Conservation (phyloP, 2,888 invertebrate genomes). For the Pristionchus mayeri region DNA sequence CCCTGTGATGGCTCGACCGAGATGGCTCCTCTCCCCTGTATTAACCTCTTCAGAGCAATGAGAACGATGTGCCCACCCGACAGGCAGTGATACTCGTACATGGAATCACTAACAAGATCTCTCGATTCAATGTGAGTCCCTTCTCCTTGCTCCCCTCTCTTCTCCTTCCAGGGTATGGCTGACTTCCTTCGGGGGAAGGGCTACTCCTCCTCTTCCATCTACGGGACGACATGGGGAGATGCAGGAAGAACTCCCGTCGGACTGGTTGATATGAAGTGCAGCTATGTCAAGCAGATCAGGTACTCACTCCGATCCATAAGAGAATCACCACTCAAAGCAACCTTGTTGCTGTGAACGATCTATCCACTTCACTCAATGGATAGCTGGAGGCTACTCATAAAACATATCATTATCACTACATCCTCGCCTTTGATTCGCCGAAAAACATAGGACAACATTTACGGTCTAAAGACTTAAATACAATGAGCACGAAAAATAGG, state of each 20-base stretch:
- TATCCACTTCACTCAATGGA: neutral
- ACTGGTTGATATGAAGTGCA: constrained; percentile 74
- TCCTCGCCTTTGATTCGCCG: neutral
- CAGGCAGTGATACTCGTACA: constrained; percentile 74
- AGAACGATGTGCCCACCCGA: constrained; percentile 52
- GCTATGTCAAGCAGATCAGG: constrained; percentile 74
- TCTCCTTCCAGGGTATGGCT: constrained; percentile 59
- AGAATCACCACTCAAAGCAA: neutral
- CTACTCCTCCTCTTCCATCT: constrained; percentile 68
- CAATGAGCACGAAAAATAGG: no score
- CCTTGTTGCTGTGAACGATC: neutral
- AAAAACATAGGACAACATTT: neutral
- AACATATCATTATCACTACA: no score
- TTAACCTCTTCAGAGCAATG: neutral
- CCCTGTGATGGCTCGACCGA: no score
- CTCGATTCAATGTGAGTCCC: constrained; percentile 65
- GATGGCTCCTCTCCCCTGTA: no score
- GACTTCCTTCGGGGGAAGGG: constrained; percentile 65
- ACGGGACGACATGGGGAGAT: constrained; percentile 75
- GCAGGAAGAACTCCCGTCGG: constrained; percentile 72
- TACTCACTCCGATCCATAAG: constrained; percentile 38
- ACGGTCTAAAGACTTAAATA: no score
- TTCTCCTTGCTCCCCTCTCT: neutral
- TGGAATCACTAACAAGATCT: constrained; percentile 74
- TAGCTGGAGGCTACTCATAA: neutral